phyloP scores from a whole-genome alignment of 1,140 invertebrate species.

The Meloidogyne chitwoodi region DNA sequence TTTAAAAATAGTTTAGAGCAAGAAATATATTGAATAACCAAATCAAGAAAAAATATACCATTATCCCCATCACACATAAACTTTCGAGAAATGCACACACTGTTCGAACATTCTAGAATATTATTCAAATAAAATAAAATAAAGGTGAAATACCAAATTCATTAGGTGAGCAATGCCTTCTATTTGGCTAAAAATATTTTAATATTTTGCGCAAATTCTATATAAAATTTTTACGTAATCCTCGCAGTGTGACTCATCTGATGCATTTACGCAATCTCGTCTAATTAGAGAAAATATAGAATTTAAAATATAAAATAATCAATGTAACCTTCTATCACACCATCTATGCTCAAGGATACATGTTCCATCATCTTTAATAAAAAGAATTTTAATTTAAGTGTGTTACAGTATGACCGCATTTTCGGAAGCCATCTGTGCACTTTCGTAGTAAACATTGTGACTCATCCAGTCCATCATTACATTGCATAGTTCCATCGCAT shows the following conservation, averaged over 20 bases:
- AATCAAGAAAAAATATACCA: background rate
- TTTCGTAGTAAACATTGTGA: constrained; percentile 51
- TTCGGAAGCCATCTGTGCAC: constrained; percentile 16
- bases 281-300: background rate
- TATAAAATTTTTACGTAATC: background rate
- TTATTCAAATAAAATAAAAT: background rate
- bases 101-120: constrained; percentile 46
- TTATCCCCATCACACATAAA: constrained; percentile 47
- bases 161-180: constrained; percentile 46
- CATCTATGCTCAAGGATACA: constrained; percentile 54
- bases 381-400: background rate
- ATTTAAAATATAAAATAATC: background rate
- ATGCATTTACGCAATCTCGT: constrained; percentile 49
- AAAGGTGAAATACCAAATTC: constrained; percentile 39
- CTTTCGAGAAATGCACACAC: constrained; percentile 54
- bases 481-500: constrained; percentile 57
- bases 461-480: constrained; percentile 56
- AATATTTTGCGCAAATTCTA: background rate
- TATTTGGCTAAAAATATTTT: constrained; percentile 33
- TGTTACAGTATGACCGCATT: background rate
- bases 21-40: background rate
- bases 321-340: constrained; percentile 37
- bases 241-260: constrained; percentile 55
- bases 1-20: background rate
- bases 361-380: constrained; percentile 45